Evolutionary conservation across 2,113 vertebrate genomes (phyloP), one percentile per base, ranked within the genome.

Genomic region (Rhinolophus sinicus): DNA sequence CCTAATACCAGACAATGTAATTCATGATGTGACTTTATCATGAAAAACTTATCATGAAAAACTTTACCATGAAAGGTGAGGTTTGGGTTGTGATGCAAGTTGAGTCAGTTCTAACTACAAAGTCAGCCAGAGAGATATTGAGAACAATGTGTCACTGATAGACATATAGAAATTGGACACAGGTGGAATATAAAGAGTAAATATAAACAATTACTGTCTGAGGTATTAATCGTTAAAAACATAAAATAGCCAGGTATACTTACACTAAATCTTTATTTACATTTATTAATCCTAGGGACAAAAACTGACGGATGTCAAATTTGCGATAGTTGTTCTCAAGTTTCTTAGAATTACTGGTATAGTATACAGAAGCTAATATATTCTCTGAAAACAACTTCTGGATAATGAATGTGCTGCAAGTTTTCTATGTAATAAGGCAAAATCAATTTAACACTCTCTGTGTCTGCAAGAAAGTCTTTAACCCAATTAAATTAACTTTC

Each of bases 401-500:
- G 58, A 52, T 58, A 88, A 95, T 35, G 44, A 90, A 94, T 33
- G 38, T 30, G 33, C 40, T 96, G 40, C 56, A 82, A 33, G 67
- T 94, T 93, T 95, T 83, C 81, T 91, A 82, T 47, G 33, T 76
- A 94, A 88, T 60, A 95, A 95, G 97, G 94, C 50, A 38, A 88
- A 93, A 88, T 97, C 92, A 95, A 97, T 93, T 93, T 78, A 95
- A 47, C 80, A 91, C 83, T 58, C 70, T 85, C 21, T 56, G 26
- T 93, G 91, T 44, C 78, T 95, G 70, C 67, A 84, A 87, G 11
- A 88, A 97, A 97, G 12, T 78, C 81, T 97, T 97, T 88, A 88
- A 92, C 96, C 70, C 80, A 97, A 94, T 82, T 93, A 98, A 97
- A 78, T 33, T 28, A 28, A 19, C 91, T 95, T 88, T 91, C 11